A percentile compares a stretch with the other conserved stretches of the same genome.
Evolutionary conservation across 2,113 vertebrate species (phyloP).

Genomic region (Brachyhypopomus gauderio): DNA sequence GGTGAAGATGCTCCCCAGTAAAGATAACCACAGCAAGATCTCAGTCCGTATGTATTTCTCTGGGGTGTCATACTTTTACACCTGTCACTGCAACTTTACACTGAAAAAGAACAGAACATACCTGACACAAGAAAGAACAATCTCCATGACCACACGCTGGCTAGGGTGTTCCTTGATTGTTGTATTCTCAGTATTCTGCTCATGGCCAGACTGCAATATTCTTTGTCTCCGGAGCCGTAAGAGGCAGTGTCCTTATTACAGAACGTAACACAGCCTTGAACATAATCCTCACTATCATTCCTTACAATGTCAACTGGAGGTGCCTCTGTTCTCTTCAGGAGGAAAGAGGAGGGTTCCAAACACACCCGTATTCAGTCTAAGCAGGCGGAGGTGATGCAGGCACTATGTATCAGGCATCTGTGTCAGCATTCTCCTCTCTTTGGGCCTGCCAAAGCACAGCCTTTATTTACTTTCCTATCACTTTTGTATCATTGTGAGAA

Average conservation of each 20-base stretch:
- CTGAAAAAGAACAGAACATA: not conserved
- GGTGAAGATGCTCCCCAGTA: slow-evolving; percentile 97
- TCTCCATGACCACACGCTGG: not conserved
- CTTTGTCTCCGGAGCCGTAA: not conserved
- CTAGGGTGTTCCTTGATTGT: not conserved
- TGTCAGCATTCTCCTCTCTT: slow-evolving; percentile 19
- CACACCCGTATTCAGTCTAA: slow-evolving; percentile 31
- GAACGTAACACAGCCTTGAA: not conserved
- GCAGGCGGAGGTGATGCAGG: slow-evolving; percentile 28
- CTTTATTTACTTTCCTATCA: slow-evolving; percentile 66
- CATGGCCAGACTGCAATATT: not conserved
- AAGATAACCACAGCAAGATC: slow-evolving; percentile 97
- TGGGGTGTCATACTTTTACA: not conserved
- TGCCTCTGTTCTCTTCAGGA: slow-evolving; percentile 13
- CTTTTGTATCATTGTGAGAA: slow-evolving; percentile 56
- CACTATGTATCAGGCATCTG: slow-evolving; percentile 22
- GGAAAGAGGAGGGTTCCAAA: slow-evolving; percentile 10
- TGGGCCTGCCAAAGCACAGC: slow-evolving; percentile 30
- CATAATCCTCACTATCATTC: slow-evolving; percentile 13
- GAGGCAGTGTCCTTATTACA: not conserved
- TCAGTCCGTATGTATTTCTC: slow-evolving; percentile 91
- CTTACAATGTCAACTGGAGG: slow-evolving; percentile 27
- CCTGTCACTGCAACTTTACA: not conserved
- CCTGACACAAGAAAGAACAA: not conserved
- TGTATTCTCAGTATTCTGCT: not conserved